Evolutionary conservation across 2,113 vertebrate genomes (phyloP).

Genomic region (Callocephalon fimbriatum): DNA sequence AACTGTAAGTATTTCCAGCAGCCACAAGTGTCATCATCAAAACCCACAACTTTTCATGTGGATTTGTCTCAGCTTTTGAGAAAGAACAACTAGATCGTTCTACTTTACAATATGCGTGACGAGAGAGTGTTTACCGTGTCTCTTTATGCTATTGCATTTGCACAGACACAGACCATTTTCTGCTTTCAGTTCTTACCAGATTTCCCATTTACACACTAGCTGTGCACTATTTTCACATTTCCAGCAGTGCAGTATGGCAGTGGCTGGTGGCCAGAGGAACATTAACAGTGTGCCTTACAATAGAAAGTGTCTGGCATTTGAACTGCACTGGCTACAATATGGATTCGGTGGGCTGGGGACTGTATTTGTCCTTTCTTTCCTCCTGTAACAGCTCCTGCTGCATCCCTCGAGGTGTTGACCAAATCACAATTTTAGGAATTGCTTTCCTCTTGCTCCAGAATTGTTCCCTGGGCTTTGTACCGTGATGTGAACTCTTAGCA

Average conservation of each 20-base stretch:
- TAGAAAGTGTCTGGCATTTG: neutral
- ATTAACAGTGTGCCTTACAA: neutral
- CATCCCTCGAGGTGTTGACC: neutral
- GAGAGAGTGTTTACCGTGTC: accelerated
- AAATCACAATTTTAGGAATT: conserved; percentile 9
- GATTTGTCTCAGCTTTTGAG: neutral
- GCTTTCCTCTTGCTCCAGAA: neutral
- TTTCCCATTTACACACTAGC: neutral
- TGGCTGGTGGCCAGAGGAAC: neutral
- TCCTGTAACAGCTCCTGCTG: neutral
- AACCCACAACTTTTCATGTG: neutral
- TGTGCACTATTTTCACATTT: neutral
- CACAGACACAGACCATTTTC: neutral
- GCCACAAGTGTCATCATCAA: neutral
- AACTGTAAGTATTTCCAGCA: neutral
- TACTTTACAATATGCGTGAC: neutral
- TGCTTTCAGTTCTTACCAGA: neutral
- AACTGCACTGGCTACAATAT: neutral
- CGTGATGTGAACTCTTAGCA: neutral
- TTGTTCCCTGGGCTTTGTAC: conserved; percentile 24
- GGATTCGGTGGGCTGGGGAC: neutral
- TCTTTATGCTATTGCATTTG: neutral
- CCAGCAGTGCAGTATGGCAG: too few relatives aligned
- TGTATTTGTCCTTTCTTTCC: neutral
- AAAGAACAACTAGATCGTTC: neutral